These are phyloP conservation scores for Allolobophora icterica DNA, from an alignment of 2,888 invertebrate species.

Conservation along the genomic window DNA sequence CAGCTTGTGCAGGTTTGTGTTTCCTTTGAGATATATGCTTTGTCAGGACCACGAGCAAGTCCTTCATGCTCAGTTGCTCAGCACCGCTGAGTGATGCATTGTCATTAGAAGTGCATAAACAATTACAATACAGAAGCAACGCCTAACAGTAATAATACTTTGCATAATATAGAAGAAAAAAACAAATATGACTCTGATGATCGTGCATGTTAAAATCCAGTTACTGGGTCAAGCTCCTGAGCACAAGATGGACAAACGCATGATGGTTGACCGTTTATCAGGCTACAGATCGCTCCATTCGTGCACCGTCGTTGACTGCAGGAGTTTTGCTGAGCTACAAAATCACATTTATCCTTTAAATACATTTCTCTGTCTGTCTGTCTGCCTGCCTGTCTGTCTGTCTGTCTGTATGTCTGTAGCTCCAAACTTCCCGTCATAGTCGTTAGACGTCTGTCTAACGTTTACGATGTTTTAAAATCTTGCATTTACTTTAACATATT, in stretches of 20 bases:
- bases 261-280: neutral
- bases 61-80: neutral
- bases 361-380: neutral
- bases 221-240: conserved; percentile 9
- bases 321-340: neutral
- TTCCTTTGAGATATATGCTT: neutral
- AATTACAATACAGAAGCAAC: neutral
- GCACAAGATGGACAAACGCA: neutral
- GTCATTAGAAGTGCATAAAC: neutral
- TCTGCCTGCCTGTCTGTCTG: too few relatives aligned
- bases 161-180: too few relatives aligned
- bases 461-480: neutral
- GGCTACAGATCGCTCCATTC: neutral
- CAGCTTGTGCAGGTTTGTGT: neutral
- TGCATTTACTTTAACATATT: neutral
- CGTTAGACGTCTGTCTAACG: neutral
- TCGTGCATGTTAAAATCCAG: neutral
- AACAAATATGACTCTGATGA: conserved; percentile 2
- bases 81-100: neutral
- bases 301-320: neutral
- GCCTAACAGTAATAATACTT: neutral
- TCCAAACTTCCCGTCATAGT: too few relatives aligned
- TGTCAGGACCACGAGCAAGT: neutral
- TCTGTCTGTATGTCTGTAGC: too few relatives aligned
- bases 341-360: neutral